Conservation (phyloP, 2,888 invertebrate species). For the Norana najaformis region DNA sequence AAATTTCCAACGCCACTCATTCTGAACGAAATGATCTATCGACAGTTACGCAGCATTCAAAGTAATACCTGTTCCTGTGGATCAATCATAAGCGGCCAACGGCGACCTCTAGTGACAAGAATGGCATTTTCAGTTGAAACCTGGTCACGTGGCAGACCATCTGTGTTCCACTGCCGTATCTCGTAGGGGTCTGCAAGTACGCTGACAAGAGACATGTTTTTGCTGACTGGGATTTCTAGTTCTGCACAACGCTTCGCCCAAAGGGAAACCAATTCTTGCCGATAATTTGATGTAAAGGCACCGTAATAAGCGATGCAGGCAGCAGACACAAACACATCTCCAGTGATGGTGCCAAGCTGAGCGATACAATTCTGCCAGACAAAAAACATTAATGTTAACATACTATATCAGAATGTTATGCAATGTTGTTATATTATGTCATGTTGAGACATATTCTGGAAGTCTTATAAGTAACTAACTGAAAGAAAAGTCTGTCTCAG, state of each 20-base stretch:
- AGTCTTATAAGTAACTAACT: slow-evolving; percentile 66
- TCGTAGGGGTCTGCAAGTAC: slow-evolving; percentile 65
- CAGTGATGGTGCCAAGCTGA: slow-evolving; percentile 62
- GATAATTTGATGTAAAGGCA: slow-evolving; percentile 62
- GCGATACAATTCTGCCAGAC: slow-evolving; percentile 53
- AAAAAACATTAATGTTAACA: neutral
- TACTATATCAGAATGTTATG: neutral
- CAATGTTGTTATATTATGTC: too few relatives aligned
- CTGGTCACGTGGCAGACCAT: slow-evolving; percentile 62
- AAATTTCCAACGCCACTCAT: neutral
- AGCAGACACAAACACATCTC: slow-evolving; percentile 63
- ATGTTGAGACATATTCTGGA: too few relatives aligned
- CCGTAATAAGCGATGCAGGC: slow-evolving; percentile 64
- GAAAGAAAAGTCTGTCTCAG: slow-evolving; percentile 77
- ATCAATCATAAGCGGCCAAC: slow-evolving; percentile 65
- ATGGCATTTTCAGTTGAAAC: slow-evolving; percentile 64
- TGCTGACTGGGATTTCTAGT: slow-evolving; percentile 74
- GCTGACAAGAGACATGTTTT: slow-evolving; percentile 69
- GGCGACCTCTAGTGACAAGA: slow-evolving; percentile 60
- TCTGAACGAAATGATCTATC: neutral
- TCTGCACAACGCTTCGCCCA: slow-evolving; percentile 73
- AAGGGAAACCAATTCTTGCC: slow-evolving; percentile 66
- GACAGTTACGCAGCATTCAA: neutral
- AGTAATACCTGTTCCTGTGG: slow-evolving; percentile 62
- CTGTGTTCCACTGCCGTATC: slow-evolving; percentile 68